Evolutionary conservation across 1,140 invertebrate species (phyloP), one percentile per base, ranked within the genome.

Genomic region (Drosophila yakuba): DNA sequence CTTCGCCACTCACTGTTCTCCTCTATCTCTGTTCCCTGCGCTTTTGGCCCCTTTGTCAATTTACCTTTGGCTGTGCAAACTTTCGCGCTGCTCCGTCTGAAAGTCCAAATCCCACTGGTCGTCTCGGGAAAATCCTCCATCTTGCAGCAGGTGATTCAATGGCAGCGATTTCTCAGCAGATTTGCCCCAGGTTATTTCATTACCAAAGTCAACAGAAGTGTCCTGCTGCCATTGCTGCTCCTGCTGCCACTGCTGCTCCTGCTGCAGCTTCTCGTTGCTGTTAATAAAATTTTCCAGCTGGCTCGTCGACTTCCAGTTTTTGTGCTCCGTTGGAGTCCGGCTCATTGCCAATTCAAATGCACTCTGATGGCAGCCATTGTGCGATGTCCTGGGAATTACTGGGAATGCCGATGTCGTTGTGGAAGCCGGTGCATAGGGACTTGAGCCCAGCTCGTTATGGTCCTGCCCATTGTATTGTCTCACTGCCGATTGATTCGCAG

Each of bases 241-340:
- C 20, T 28, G 14, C 1, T 69, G 58, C 78, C 81, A 76, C 25
- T 61, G 41, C 41, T 66, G 41, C 8, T 45, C 8, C 25, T 75
- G 57, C 55, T 63, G 57, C 63, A 69, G 57, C 69, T 82, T 56
- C 43, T 68, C 74, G 61, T 64, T 61, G 54, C 63, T 88, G 77
- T 84, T 89, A 89, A 89, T 89, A 89, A 74, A 80, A 89, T 89
- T 89, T 84, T 90, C 85, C 74, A 79, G 74, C 51, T 89, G 80
- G 73, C 57, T 88, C 73, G 63, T 77, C 61, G 80, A 71, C 55
- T 67, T 76, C 84, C 84, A 89, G 64, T 80, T 80, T 54, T 71
- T 88, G 35, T 75, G 48, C 48, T 80, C 51, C 61, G 62, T 25
- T 67, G 63, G 59, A 63, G 58, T 32, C 54, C 55, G 61, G 32